These are phyloP conservation scores for Berghia stephanieae DNA, from an alignment of 1,140 invertebrate genomes.

Conservation along the genomic window DNA sequence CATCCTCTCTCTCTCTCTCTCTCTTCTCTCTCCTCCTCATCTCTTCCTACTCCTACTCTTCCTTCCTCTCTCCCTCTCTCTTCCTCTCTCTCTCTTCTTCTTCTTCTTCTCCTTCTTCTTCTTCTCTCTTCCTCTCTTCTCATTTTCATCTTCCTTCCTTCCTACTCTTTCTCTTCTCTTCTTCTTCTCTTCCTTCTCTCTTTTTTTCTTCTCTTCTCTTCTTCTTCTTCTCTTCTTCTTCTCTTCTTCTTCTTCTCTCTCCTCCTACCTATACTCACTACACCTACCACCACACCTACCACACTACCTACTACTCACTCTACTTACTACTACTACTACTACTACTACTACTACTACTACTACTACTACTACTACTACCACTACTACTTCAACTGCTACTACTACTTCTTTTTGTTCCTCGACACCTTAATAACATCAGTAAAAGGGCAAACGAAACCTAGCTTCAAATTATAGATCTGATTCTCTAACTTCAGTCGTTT, in stretches of 20 bases:
- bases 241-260: neutral
- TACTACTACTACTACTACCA: slow-evolving; percentile 3
- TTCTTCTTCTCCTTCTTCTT: no score
- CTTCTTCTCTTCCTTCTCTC: neutral
- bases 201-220: neutral
- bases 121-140: no score
- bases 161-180: neutral
- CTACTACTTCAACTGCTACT: slow-evolving; percentile 5
- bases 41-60: no score
- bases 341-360: neutral
- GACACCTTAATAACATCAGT: no score
- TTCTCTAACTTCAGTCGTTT: no score
- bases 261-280: neutral
- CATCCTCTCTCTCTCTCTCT: neutral
- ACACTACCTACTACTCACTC: neutral
- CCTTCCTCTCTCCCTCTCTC: neutral
- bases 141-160: no score
- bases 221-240: neutral
- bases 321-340: no score
- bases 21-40: no score
- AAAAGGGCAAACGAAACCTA: no score
- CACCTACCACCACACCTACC: neutral
- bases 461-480: no score
- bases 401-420: neutral
- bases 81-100: no score